Percentiles rank a stretch among this genome's conserved stretches.
phyloP scores from a whole-genome alignment of 2,888 invertebrate genomes.

The Pteria penguin region DNA sequence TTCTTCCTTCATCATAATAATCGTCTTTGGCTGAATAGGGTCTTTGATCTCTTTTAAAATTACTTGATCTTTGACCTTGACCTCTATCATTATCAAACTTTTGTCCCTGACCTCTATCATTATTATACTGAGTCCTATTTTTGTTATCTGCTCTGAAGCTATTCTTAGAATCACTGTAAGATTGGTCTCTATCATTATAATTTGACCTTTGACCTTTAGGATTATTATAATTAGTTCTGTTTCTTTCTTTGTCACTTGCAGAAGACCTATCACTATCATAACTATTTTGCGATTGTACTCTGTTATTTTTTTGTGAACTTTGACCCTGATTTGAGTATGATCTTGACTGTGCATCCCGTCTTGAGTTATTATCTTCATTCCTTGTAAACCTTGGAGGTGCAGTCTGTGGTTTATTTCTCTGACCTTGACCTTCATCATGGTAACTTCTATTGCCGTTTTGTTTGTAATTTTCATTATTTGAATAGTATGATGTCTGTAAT shows the following conservation, averaged over 20 bases:
- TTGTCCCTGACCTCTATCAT: slow-evolving; percentile 23
- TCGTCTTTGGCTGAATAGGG: slow-evolving; percentile 35
- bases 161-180: background rate
- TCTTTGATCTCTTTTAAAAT: slow-evolving; percentile 36
- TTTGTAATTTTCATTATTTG: background rate
- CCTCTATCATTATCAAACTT: too few relatives aligned
- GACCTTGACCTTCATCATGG: background rate
- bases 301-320: slow-evolving; percentile 1
- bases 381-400: slow-evolving; percentile 52
- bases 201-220: slow-evolving; percentile 4
- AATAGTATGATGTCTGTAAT: slow-evolving; percentile 12
- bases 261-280: slow-evolving; percentile 5
- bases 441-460: background rate
- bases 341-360: slow-evolving; percentile 22
- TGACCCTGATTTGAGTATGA: slow-evolving; percentile 17
- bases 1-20: slow-evolving; percentile 36
- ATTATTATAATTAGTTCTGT: slow-evolving; percentile 14
- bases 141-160: slow-evolving; percentile 29
- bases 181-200: background rate
- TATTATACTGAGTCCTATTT: slow-evolving; percentile 39
- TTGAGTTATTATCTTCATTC: slow-evolving; percentile 10
- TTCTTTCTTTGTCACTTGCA: slow-evolving; percentile 12
- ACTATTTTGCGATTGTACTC: background rate
- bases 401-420: slow-evolving; percentile 29
- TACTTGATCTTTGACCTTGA: slow-evolving; percentile 25